Evolutionary conservation across 2,888 invertebrate genomes (phyloP).

Genomic region (Nemapogon koenigi): DNA sequence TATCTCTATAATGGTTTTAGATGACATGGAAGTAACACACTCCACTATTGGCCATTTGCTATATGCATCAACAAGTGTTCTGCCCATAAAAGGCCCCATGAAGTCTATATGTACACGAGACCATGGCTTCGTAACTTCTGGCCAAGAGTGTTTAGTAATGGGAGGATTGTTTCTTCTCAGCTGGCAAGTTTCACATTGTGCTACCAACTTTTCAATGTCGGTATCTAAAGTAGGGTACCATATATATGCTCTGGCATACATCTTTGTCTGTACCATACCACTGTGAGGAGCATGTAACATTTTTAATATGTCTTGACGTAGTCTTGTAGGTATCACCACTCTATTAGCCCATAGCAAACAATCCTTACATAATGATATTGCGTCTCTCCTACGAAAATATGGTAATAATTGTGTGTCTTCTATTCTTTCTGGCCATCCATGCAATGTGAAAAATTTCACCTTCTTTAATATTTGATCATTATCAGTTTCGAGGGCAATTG

Average conservation of each 20-base stretch:
- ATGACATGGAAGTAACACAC: constrained; percentile 1
- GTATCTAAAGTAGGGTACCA: constrained; percentile 16
- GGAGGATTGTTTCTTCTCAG: constrained; percentile 13
- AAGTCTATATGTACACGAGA: constrained; percentile 17
- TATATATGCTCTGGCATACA: constrained; percentile 17
- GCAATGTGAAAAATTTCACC: constrained; percentile 5
- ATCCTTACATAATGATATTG: constrained; percentile 8
- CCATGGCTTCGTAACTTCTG: constrained; percentile 14
- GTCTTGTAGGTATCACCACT: no score
- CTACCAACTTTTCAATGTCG: constrained; percentile 14
- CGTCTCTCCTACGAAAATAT: constrained; percentile 1
- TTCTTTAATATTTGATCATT: constrained; percentile 3
- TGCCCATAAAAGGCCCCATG: constrained; percentile 15
- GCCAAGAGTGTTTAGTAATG: constrained; percentile 12
- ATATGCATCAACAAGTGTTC: constrained; percentile 15
- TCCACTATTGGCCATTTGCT: constrained; percentile 16
- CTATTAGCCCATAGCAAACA: constrained; percentile 14
- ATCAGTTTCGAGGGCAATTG: constrained; percentile 6
- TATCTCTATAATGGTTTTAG: constrained; percentile 3
- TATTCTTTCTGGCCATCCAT: constrained; percentile 4
- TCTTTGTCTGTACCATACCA: constrained; percentile 17
- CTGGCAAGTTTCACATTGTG: constrained; percentile 14
- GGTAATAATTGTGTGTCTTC: not conserved
- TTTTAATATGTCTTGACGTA: constrained; percentile 3
- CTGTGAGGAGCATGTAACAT: constrained; percentile 11